These are phyloP conservation scores for Glaucidium brasilianum DNA, from an alignment of 2,113 vertebrate species.

Conservation along the genomic window DNA sequence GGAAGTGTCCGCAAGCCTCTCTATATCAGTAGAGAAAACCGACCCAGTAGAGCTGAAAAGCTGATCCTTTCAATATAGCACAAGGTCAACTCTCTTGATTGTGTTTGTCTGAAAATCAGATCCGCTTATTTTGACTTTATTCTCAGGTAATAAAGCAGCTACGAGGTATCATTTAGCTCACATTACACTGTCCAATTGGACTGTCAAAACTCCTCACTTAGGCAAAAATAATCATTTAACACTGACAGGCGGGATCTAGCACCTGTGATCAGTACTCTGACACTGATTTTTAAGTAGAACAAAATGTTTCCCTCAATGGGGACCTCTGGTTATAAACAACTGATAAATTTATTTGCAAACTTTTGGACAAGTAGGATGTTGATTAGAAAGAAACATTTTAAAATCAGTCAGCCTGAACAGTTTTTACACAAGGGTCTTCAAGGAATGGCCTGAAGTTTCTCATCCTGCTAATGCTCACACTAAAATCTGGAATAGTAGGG, in stretches of 20 bases:
- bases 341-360: background rate
- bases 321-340: background rate
- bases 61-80: background rate
- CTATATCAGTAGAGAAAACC: background rate
- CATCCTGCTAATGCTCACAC: background rate
- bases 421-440: background rate
- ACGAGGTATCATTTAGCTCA: background rate
- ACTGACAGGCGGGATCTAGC: background rate
- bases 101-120: background rate
- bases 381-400: background rate
- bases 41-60: background rate
- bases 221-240: background rate
- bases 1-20: background rate
- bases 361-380: background rate
- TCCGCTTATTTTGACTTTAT: background rate
- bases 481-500: background rate
- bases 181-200: background rate
- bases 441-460: background rate
- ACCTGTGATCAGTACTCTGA: rapidly evolving
- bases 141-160: background rate
- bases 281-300: background rate
- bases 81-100: background rate
- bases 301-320: background rate
- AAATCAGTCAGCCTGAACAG: background rate
- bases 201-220: background rate